Base-by-base conservation (phyloP, 2,888 invertebrate genomes). In the Mystacides longicornis region DNA sequence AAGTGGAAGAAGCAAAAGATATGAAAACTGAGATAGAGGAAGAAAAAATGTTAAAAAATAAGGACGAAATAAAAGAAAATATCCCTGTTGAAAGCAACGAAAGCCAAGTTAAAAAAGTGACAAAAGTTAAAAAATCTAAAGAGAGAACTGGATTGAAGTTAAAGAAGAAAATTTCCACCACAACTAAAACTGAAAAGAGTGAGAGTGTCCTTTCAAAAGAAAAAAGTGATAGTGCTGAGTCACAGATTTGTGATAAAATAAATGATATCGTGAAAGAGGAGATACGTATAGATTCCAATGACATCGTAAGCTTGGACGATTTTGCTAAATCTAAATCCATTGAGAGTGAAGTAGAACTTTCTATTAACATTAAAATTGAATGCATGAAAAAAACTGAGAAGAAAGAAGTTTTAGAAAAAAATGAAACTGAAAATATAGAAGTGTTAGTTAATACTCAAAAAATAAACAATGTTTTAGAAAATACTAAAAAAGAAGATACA, bases 71-170 rank as follows among this genome's bases (percentile, higher is more conserved):
- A 23, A 43, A 37, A 52, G 45, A 27, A 42, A 47, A 7, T 14
- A 9, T 43, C 14, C 19, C 19, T 18, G 20, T 20, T 7, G 20
- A 3, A 45, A 16, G 11, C 9, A 45, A 45, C 11, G 45, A 45
- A 45, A 21, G 9, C 5, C 20, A 45, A 19, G 45, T 45, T 3
- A 45, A 45, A 16, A 21, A 45, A 51, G 37, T 31, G 16, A 19
- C 42, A 49, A 51, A 48, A 18, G 33, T 33, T 7, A 48, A 23
- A 49, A 48, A 49, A 21, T 31, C 9, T 20, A 31, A 20, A n/a
- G 18, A 31, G 19, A 46, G 11, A 18, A 9, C 46, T 2, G 20
- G 45, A 37, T 23, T 18, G 37, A 51, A 37, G 11, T 51, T 51
- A 19, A 46, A 27, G 20, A 46, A 20, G 46, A 51, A 51, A 45